Percentiles rank a stretch among this genome's conserved stretches.
These are phyloP conservation scores for Tridacna crocea DNA, from an alignment of 2,888 invertebrate species.

Conservation along the genomic window DNA sequence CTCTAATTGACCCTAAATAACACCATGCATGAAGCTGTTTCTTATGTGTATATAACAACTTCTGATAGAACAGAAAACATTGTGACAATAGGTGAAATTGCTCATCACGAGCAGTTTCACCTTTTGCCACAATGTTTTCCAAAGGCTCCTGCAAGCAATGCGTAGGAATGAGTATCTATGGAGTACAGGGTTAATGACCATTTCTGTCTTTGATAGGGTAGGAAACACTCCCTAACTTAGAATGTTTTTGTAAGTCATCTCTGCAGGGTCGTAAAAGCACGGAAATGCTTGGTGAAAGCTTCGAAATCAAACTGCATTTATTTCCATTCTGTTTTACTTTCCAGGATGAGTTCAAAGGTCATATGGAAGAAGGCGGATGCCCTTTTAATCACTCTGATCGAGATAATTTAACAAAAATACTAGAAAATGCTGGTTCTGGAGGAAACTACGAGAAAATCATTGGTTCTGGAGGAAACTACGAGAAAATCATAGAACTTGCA, in stretches of 20 bases:
- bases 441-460: constrained; percentile 30
- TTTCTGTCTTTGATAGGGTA: too few species aligned
- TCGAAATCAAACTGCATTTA: neutral
- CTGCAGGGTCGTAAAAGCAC: neutral
- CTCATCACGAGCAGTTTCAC: too few species aligned
- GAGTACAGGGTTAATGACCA: too few species aligned
- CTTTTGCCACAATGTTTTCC: too few species aligned
- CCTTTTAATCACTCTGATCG: constrained; percentile 73
- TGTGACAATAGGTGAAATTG: too few species aligned
- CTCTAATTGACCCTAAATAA: too few species aligned
- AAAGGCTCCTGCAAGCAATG: too few species aligned
- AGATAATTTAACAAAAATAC: constrained; percentile 41
- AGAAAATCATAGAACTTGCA: constrained; percentile 38
- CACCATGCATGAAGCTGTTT: too few species aligned
- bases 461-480: neutral
- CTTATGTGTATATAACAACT: too few species aligned
- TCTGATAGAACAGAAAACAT: too few species aligned
- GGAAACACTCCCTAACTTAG: too few species aligned
- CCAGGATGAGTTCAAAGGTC: constrained; percentile 39
- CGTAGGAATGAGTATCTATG: too few species aligned
- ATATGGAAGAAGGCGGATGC: constrained; percentile 71
- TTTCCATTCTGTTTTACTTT: neutral
- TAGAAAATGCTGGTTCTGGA: constrained; percentile 33
- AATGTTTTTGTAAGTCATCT: neutral
- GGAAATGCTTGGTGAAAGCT: neutral